Percentiles rank a stretch among this genome's conserved stretches.
These are phyloP conservation scores for Ara ararauna DNA, from an alignment of 2,797 vertebrate species.

Conservation along the genomic window DNA sequence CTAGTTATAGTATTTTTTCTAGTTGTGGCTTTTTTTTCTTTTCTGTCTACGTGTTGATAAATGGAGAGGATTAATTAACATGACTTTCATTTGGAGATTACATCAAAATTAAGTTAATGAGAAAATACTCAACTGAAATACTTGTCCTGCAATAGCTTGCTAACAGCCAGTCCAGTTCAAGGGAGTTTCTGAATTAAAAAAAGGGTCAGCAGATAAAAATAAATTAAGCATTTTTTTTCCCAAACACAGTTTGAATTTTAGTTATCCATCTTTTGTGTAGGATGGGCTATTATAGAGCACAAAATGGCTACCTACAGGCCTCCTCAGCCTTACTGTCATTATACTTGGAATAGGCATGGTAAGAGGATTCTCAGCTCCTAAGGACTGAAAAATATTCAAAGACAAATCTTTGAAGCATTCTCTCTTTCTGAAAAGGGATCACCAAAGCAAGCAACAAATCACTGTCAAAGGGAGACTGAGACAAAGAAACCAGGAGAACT, in stretches of 20 bases:
- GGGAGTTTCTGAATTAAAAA: neutral
- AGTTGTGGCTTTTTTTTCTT: neutral
- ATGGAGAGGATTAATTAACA: neutral
- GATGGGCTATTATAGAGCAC: neutral
- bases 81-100: neutral
- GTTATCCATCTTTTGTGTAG: neutral
- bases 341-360: neutral
- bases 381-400: neutral
- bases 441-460: slow-evolving; percentile 5
- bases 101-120: slow-evolving; percentile 4
- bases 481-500: neutral
- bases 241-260: neutral
- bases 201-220: neutral
- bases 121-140: neutral
- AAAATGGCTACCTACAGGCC: neutral
- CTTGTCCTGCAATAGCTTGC: neutral
- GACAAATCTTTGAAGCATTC: neutral
- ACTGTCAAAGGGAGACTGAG: neutral
- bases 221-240: neutral
- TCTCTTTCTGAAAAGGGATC: neutral
- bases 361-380: neutral
- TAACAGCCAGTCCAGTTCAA: neutral
- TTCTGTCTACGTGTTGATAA: neutral
- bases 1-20: neutral
- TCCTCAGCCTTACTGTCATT: neutral